These are phyloP conservation scores for Tenthredo notha DNA, from an alignment of 2,888 invertebrate genomes.

Conservation along the genomic window DNA sequence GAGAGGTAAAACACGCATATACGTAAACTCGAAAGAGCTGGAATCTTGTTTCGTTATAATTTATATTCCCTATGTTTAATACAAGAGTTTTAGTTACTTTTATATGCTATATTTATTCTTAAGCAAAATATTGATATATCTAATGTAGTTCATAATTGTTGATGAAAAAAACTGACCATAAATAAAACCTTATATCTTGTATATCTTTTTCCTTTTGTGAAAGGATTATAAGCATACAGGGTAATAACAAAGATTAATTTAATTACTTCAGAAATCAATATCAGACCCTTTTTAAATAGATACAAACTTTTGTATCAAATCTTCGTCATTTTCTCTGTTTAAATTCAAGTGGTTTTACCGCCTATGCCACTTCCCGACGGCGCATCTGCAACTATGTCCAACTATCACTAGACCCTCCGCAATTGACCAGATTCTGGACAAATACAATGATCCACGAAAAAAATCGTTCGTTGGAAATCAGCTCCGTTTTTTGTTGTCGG, in stretches of 20 bases:
- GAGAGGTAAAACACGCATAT: neutral
- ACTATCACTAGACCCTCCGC: neutral
- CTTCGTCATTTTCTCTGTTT: neutral
- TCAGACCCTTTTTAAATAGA: too few relatives aligned
- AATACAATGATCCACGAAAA: neutral
- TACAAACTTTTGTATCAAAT: neutral
- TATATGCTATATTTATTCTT: neutral
- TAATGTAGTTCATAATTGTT: neutral
- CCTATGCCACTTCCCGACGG: neutral
- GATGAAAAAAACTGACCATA: neutral
- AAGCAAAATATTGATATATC: neutral
- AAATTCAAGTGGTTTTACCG: neutral
- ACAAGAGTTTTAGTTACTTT: neutral
- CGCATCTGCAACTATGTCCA: neutral
- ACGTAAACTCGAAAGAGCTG: neutral
- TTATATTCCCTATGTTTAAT: neutral
- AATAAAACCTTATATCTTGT: neutral
- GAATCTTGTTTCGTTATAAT: neutral
- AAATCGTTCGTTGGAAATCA: neutral
- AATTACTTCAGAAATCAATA: neutral
- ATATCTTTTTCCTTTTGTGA: neutral
- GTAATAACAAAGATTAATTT: neutral
- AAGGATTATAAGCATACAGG: neutral
- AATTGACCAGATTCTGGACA: neutral
- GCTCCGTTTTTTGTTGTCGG: neutral